These are phyloP conservation scores for Drosophila sturtevanti DNA, from an alignment of 1,140 invertebrate species.

Conservation along the genomic window DNA sequence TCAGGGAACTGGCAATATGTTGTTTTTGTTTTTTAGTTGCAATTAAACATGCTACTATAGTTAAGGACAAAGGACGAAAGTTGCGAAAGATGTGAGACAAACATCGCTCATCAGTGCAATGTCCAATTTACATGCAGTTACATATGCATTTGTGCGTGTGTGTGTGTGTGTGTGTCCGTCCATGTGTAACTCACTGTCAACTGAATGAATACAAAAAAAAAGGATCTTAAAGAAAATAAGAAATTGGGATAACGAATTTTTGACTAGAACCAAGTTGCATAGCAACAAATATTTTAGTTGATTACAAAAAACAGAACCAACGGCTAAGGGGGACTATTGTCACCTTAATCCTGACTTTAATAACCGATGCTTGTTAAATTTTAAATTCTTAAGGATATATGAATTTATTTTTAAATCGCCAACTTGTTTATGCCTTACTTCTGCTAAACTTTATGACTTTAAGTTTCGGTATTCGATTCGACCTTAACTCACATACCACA, in stretches of 20 bases:
- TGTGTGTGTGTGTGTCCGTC: constrained; percentile 18
- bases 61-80: constrained; percentile 37
- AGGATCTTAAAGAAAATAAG: not conserved
- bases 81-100: constrained; percentile 2
- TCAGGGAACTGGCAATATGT: constrained; percentile 62
- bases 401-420: no score
- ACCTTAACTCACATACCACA: not conserved
- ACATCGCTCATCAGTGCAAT: constrained; percentile 68
- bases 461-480: not conserved
- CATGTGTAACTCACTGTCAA: constrained; percentile 5
- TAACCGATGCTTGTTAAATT: no score
- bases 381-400: no score
- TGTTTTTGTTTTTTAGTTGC: constrained; percentile 66
- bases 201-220: not conserved
- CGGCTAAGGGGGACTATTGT: no score
- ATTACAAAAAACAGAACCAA: not conserved
- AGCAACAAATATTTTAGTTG: not conserved
- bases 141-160: constrained; percentile 6
- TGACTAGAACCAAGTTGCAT: not conserved
- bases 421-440: no score
- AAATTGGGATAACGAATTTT: not conserved
- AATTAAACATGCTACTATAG: constrained; percentile 74
- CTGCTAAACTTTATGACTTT: no score
- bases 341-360: no score
- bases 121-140: constrained; percentile 64